A percentile compares a stretch with the other conserved stretches of the same genome.
Evolutionary conservation across 2,888 invertebrate genomes (phyloP).

Genomic region (Desoria tigrina): DNA sequence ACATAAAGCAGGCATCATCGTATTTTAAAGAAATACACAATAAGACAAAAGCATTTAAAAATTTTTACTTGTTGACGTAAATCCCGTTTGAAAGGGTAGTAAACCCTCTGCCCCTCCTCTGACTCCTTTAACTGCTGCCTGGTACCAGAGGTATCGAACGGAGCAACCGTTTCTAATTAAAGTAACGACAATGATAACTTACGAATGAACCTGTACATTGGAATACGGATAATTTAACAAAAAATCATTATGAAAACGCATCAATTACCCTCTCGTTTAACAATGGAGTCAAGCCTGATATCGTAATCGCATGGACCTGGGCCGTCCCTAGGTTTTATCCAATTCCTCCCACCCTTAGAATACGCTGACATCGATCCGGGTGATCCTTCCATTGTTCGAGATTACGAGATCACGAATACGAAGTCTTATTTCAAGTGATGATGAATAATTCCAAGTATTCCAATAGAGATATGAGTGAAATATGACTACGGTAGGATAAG

Average conservation of each 20-base stretch:
- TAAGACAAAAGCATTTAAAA: background rate
- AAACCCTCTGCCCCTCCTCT: slow-evolving; percentile 15
- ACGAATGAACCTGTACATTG: no score
- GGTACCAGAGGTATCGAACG: slow-evolving; percentile 33
- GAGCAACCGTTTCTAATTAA: slow-evolving; percentile 39
- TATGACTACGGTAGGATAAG: no score
- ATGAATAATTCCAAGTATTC: no score
- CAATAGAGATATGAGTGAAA: no score
- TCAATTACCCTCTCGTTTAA: slow-evolving; percentile 25
- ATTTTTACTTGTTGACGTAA: background rate
- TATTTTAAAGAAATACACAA: no score
- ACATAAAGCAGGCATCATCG: no score
- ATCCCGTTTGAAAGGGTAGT: slow-evolving; percentile 6
- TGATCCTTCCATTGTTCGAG: slow-evolving; percentile 28
- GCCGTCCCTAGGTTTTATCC: slow-evolving; percentile 24
- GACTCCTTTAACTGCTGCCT: background rate
- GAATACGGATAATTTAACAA: slow-evolving; percentile 1
- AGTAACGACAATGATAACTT: background rate
- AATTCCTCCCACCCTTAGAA: slow-evolving; percentile 32
- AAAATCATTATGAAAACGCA: background rate
- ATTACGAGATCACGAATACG: background rate
- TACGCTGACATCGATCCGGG: slow-evolving; percentile 46
- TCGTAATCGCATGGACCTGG: slow-evolving; percentile 45
- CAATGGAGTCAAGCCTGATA: slow-evolving; percentile 24
- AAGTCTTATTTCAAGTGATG: no score